Percentiles rank a stretch among this genome's conserved stretches.
These are phyloP conservation scores for Nebria ingens DNA, from an alignment of 1,140 invertebrate species.

Conservation along the genomic window DNA sequence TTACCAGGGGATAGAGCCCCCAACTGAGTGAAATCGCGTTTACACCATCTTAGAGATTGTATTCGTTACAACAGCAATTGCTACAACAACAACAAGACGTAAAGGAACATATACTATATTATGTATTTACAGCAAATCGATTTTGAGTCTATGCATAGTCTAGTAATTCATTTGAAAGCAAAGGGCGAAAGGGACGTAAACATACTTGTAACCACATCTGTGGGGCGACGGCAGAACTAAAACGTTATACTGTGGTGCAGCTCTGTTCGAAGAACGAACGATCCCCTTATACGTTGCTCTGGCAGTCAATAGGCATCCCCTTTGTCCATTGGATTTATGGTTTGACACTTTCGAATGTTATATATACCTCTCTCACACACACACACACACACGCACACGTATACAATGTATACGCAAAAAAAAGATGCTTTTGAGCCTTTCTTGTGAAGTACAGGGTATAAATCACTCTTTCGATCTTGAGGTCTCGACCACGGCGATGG, in stretches of 20 bases:
- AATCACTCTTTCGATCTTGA: background rate
- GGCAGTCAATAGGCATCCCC: slow-evolving; percentile 2
- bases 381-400: too few relatives aligned
- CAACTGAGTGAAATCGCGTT: too few relatives aligned
- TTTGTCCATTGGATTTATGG: slow-evolving; percentile 10
- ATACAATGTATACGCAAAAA: too few relatives aligned
- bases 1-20: too few relatives aligned
- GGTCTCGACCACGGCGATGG: background rate
- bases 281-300: background rate
- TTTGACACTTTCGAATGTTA: slow-evolving; percentile 12
- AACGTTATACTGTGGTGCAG: background rate
- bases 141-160: background rate
- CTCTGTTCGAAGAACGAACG: background rate
- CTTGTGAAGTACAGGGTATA: slow-evolving; percentile 5
- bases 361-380: slow-evolving; percentile 11
- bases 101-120: background rate
- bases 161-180: too few relatives aligned
- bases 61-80: too few relatives aligned
- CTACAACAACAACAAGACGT: too few relatives aligned
- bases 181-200: background rate
- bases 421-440: background rate
- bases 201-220: background rate
- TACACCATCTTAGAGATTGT: too few relatives aligned
- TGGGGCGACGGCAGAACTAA: background rate
- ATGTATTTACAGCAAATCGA: background rate